phyloP scores from a whole-genome alignment of 1,140 invertebrate genomes.

The Drosophila novamexicana region DNA sequence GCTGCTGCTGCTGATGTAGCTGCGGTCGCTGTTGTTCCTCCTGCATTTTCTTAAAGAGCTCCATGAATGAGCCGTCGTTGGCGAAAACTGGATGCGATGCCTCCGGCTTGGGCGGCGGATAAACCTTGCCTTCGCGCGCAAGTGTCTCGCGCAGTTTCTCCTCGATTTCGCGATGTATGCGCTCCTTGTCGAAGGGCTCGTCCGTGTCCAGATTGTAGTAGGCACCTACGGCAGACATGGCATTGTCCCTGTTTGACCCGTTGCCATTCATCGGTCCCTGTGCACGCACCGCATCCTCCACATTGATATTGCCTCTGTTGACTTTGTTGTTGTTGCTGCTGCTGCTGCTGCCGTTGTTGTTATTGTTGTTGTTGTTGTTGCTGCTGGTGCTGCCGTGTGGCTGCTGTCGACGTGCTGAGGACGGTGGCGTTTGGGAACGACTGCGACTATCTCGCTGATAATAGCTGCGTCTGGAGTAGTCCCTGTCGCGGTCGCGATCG shows the following conservation, averaged over 20 bases:
- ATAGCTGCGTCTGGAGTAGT: slow-evolving; percentile 44
- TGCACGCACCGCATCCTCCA: neutral
- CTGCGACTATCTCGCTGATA: slow-evolving; percentile 51
- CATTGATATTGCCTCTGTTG: too few species aligned
- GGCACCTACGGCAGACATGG: slow-evolving; percentile 59
- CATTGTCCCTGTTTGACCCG: slow-evolving; percentile 17
- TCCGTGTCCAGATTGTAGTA: slow-evolving; percentile 77
- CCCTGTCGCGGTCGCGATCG: slow-evolving; percentile 12
- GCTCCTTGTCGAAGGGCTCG: slow-evolving; percentile 80
- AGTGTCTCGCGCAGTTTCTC: slow-evolving; percentile 74
- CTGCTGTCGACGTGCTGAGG: slow-evolving; percentile 11
- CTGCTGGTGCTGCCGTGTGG: slow-evolving; percentile 23
- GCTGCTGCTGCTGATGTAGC: slow-evolving; percentile 58
- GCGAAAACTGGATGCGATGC: slow-evolving; percentile 87
- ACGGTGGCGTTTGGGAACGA: slow-evolving; percentile 20
- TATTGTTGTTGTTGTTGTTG: slow-evolving; percentile 8
- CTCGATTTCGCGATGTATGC: slow-evolving; percentile 83
- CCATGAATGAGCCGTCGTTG: slow-evolving; percentile 95
- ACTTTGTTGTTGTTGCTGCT: neutral
- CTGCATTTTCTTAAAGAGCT: slow-evolving; percentile 95
- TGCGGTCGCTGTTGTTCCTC: slow-evolving; percentile 85
- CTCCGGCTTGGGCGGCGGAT: slow-evolving; percentile 81
- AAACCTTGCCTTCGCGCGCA: slow-evolving; percentile 81
- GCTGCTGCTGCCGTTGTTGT: slow-evolving; percentile 22
- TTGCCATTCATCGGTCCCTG: slow-evolving; percentile 3